A percentile compares a stretch with the other conserved stretches of the same genome.
Conservation (phyloP, 2,888 invertebrate genomes). For the Spilosoma lubricipeda region DNA sequence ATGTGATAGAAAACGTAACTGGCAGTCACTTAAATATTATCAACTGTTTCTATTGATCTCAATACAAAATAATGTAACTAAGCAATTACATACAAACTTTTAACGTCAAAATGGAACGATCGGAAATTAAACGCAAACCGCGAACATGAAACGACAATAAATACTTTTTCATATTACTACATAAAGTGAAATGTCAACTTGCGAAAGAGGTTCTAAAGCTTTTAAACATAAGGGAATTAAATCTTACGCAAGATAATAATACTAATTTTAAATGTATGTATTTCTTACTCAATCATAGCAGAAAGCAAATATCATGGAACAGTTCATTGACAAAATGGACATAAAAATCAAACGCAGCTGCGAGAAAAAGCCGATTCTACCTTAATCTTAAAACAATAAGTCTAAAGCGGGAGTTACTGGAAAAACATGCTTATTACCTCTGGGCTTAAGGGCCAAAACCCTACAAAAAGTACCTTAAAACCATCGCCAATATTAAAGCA, state of each 20-base stretch:
- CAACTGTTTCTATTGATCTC: not conserved
- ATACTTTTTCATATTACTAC: not conserved
- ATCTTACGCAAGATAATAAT: not conserved
- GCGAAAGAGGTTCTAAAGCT: not conserved
- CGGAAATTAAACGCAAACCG: not conserved
- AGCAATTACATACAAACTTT: not conserved
- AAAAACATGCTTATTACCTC: slow-evolving; percentile 3
- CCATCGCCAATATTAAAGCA: slow-evolving; percentile 48
- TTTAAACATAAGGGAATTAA: not conserved
- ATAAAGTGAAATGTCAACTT: no score
- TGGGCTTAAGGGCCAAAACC: slow-evolving; percentile 10
- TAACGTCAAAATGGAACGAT: not conserved
- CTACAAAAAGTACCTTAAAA: slow-evolving; percentile 22
- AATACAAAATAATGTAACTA: not conserved
- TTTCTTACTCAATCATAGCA: not conserved
- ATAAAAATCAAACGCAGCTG: not conserved
- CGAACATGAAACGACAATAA: not conserved
- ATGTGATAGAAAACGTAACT: no score
- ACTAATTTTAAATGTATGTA: not conserved
- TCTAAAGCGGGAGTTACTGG: not conserved
- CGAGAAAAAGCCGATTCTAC: not conserved
- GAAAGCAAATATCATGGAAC: not conserved
- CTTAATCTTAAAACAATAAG: not conserved
- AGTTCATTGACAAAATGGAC: not conserved
- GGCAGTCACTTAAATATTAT: not conserved